Evolutionary conservation across 2,797 vertebrate genomes (phyloP).

Genomic region (Chelmon rostratus): DNA sequence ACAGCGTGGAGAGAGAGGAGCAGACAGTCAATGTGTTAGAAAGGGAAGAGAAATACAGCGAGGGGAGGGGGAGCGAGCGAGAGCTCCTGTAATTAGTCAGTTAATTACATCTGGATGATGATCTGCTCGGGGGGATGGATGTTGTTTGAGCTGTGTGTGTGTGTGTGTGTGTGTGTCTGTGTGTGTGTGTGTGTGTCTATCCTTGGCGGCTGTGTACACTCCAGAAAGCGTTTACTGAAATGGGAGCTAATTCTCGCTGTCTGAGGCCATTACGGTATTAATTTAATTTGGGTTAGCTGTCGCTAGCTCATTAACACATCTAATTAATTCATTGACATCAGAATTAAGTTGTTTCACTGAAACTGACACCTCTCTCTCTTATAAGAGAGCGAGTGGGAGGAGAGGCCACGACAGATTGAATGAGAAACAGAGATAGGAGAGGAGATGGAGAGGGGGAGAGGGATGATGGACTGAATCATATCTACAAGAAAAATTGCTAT

Average conservation of each 20-base stretch:
- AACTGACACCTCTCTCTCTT: slow-evolving; percentile 94
- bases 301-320: slow-evolving; percentile 99
- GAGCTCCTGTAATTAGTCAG: slow-evolving; percentile 94
- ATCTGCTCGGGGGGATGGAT: slow-evolving; percentile 97
- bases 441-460: slow-evolving; percentile 72
- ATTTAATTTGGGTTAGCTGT: slow-evolving; percentile 99
- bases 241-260: slow-evolving; percentile 99
- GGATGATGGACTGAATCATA: slow-evolving; percentile 85
- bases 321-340: slow-evolving; percentile 99
- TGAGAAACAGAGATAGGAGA: slow-evolving; percentile 55
- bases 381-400: slow-evolving; percentile 71
- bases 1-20: slow-evolving; percentile 35
- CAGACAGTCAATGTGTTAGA: slow-evolving; percentile 54
- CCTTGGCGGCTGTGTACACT: slow-evolving; percentile 95
- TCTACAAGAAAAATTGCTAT: slow-evolving; percentile 74
- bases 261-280: slow-evolving; percentile 99
- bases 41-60: slow-evolving; percentile 57
- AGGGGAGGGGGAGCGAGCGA: slow-evolving; percentile 58
- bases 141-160: slow-evolving; percentile 79
- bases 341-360: slow-evolving; percentile 99
- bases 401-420: slow-evolving; percentile 75
- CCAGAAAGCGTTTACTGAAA: slow-evolving; percentile 99
- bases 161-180: slow-evolving; percentile 60
- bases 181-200: slow-evolving; percentile 74
- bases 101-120: slow-evolving; percentile 97